Base-by-base conservation (phyloP, 2,113 vertebrate genomes). In the Stegastes partitus region DNA sequence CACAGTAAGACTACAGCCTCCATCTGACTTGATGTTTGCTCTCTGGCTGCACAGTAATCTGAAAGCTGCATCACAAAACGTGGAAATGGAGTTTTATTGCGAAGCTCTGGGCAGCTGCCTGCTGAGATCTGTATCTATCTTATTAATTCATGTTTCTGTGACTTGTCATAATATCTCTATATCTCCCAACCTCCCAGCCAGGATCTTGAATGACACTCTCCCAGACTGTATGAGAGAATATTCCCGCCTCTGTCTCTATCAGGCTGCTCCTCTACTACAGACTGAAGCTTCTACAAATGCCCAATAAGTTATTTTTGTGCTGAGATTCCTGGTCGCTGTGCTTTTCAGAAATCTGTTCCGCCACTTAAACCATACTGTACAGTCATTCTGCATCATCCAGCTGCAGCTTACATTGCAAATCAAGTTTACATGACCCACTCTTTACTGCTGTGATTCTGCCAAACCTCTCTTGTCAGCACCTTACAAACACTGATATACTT, bases 51-150 rank as follows among this genome's bases (percentile, higher is more conserved):
- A 31, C 11, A 81, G 55, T 67, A 56, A 66, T 78, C 49, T 73
- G 51, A 74, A 68, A 75, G 75, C 63, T 45, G 56, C 58, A 61
- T 76, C 66, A 66, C 49, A 45, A 21, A 34, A 53, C 11, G 14
- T 47, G 50, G 56, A 68, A 83, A 79, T 75, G 21, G 44, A 76
- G 54, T 69, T 59, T 57, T 68, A 62, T 34, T 62, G 68, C 54
- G 55, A 72, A 55, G 63, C 75, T 79, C 28, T 50, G 64, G 65
- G 51, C 65, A 78, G 55, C 69, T 69, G 45, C 37, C 50, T 65
- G 51, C 55, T 75, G 59, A 66, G 50, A 68, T 64, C 45, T 54
- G 45, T 61, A 64, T 74, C 51, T 66, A 4, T 68, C 59, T 77
- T 56, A 61, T 68, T 68, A 62, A 84, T 77, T 58, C 57, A 56